Conservation (phyloP, 2,113 vertebrate species). For the Micronycteris hirsuta region DNA sequence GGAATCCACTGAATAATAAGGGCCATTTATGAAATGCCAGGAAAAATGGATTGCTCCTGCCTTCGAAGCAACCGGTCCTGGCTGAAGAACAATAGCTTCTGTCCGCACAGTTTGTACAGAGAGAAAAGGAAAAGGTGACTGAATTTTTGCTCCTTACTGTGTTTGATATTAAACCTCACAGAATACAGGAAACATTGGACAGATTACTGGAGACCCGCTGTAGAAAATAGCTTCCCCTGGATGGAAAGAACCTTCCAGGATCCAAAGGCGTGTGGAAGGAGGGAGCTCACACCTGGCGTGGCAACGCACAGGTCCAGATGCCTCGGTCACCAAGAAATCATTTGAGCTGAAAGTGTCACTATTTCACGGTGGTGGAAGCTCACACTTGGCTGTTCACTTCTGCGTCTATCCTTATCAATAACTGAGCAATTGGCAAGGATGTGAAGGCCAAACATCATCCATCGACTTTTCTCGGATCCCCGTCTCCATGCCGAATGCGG, state of each 20-base stretch:
- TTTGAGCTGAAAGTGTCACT: background rate
- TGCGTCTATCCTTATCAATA: background rate
- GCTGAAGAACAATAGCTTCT: background rate
- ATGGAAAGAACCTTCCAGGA: background rate
- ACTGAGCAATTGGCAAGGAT: background rate
- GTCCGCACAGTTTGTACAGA: background rate
- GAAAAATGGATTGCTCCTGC: conserved; percentile 24
- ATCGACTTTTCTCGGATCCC: background rate
- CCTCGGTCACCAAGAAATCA: background rate
- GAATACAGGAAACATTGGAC: background rate
- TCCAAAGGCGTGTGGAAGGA: background rate
- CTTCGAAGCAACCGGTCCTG: background rate
- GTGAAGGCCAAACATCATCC: background rate
- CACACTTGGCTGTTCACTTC: background rate
- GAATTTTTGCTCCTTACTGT: background rate
- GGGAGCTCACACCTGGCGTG: too few relatives aligned
- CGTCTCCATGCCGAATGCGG: background rate
- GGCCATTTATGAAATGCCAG: conserved; percentile 48
- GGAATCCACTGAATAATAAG: conserved; percentile 43
- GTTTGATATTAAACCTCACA: background rate
- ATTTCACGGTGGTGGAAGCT: background rate
- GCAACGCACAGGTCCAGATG: background rate
- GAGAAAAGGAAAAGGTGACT: background rate
- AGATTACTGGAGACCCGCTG: background rate
- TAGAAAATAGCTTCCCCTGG: background rate